Evolutionary conservation across 2,113 vertebrate genomes (phyloP).

Genomic region (Ciconia stormi): DNA sequence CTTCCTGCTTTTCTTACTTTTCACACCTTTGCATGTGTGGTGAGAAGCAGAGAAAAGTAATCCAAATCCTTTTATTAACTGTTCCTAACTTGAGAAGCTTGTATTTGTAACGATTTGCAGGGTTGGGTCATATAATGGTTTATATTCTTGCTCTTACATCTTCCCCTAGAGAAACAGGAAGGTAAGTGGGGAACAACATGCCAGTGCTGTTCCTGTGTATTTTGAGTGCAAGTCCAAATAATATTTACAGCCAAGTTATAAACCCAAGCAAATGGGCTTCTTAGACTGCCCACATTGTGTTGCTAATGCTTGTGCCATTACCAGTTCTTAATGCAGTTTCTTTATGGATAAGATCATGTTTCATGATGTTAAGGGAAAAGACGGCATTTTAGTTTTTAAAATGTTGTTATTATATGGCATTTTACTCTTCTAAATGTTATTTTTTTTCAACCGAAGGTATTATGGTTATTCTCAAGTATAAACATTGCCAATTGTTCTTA

Average conservation of each 20-base stretch:
- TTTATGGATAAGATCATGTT: background rate
- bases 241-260: background rate
- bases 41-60: background rate
- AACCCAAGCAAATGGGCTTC: background rate
- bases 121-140: background rate
- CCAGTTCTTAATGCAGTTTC: background rate
- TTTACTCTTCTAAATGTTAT: slow-evolving; percentile 6
- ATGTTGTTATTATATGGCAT: background rate
- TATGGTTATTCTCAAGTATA: background rate
- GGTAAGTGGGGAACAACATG: background rate
- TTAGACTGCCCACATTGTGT: background rate
- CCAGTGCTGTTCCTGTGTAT: background rate
- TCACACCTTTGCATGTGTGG: background rate
- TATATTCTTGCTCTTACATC: background rate
- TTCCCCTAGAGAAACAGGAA: background rate
- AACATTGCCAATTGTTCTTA: slow-evolving; percentile 22
- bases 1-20: background rate
- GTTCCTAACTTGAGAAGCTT: background rate
- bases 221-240: background rate
- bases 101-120: background rate
- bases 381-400: background rate
- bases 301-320: background rate
- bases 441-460: slow-evolving; percentile 21
- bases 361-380: background rate
- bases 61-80: background rate